phyloP scores from a whole-genome alignment of 1,140 invertebrate genomes.

The Geopemphigus sp. region DNA sequence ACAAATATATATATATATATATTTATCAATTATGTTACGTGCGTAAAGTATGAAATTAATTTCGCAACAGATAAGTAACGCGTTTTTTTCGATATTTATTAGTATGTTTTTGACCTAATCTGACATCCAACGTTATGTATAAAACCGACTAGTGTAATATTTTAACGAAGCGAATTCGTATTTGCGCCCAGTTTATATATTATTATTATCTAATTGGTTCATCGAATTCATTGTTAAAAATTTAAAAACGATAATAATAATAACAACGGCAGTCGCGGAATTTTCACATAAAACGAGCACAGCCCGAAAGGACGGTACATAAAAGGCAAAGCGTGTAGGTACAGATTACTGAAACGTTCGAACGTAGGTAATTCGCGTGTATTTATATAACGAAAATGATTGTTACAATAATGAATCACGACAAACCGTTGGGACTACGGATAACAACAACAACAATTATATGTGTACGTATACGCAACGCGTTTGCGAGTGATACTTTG shows the following conservation, averaged over 20 bases:
- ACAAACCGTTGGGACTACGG: not conserved
- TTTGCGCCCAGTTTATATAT: not conserved
- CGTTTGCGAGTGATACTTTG: not conserved
- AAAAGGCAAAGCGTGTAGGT: too few species aligned
- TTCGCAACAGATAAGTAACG: too few species aligned
- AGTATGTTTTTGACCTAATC: too few species aligned
- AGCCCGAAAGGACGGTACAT: not conserved
- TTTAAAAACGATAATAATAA: not conserved
- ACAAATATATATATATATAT: too few species aligned
- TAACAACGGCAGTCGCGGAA: too few species aligned
- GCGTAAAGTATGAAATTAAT: too few species aligned
- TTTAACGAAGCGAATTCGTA: too few species aligned
- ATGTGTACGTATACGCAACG: not conserved
- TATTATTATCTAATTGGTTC: not conserved
- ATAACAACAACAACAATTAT: not conserved
- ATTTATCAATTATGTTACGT: too few species aligned
- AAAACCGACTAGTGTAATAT: too few species aligned
- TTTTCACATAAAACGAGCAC: not conserved
- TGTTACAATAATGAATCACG: not conserved
- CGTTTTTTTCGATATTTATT: too few species aligned
- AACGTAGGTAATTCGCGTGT: not conserved
- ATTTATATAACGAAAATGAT: not conserved
- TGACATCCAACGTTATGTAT: too few species aligned
- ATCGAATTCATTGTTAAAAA: not conserved
- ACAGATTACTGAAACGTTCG: not conserved